phyloP scores from a whole-genome alignment of 2,113 vertebrate species.

The Sebastes schlegelii region DNA sequence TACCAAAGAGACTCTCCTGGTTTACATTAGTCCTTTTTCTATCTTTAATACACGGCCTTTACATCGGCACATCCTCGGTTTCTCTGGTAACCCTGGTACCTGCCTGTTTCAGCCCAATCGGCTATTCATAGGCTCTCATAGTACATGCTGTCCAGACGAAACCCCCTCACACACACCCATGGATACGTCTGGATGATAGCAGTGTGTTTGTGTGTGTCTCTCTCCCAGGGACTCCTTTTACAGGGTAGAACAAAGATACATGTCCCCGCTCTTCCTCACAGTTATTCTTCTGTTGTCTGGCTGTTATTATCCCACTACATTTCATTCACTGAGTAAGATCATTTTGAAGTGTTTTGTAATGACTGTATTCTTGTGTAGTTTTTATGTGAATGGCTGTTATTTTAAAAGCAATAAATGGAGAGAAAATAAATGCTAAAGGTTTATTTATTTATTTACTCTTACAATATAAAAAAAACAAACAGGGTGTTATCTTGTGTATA shows the following conservation, averaged over 20 bases:
- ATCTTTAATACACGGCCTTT: constrained; percentile 59
- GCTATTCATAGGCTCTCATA: constrained; percentile 59
- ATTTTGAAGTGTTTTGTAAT: constrained; percentile 75
- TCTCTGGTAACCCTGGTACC: constrained; percentile 46
- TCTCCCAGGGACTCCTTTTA: constrained; percentile 54
- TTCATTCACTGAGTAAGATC: constrained; percentile 55
- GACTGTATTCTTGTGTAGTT: constrained; percentile 74
- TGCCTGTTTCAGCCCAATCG: constrained; percentile 49
- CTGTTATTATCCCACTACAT: constrained; percentile 47
- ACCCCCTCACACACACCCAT: constrained; percentile 43
- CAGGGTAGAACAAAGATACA: constrained; percentile 70
- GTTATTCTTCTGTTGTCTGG: constrained; percentile 44
- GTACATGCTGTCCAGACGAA: constrained; percentile 58
- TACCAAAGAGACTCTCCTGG: constrained; percentile 76
- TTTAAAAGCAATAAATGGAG: constrained; percentile 81
- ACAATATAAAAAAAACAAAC: neutral
- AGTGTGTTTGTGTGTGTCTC: constrained; percentile 4
- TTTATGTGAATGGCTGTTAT: constrained; percentile 82
- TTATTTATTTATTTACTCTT: constrained; percentile 44
- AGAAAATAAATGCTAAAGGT: constrained; percentile 29
- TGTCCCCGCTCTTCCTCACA: constrained; percentile 52
- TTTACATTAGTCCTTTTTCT: constrained; percentile 70
- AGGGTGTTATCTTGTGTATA: constrained; percentile 5
- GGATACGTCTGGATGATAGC: constrained; percentile 50
- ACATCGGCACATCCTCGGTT: constrained; percentile 52